These are phyloP conservation scores for Bimastos eiseni DNA, from an alignment of 2,888 invertebrate genomes.

Conservation along the genomic window DNA sequence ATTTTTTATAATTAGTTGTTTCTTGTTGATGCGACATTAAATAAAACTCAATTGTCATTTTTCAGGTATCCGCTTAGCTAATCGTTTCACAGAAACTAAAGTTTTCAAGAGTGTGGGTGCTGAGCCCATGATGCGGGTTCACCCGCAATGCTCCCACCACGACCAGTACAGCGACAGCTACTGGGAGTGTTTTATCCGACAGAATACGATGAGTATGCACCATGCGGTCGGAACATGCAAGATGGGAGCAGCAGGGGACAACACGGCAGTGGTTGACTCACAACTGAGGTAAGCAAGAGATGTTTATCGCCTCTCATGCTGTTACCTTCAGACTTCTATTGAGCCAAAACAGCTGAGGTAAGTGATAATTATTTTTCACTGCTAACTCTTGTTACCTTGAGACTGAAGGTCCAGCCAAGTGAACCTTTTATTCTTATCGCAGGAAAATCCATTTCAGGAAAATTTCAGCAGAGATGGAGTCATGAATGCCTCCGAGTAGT, in stretches of 20 bases:
- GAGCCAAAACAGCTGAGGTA: too few species aligned
- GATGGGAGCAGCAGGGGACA: conserved; percentile 67
- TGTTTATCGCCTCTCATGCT: not conserved
- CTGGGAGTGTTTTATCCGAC: conserved; percentile 44
- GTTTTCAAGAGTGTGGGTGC: conserved; percentile 37
- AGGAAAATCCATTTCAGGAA: too few species aligned
- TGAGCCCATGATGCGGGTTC: conserved; percentile 28
- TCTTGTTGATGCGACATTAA: not conserved
- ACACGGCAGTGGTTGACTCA: conserved; percentile 71
- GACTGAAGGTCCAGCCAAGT: not conserved
- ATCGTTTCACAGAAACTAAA: conserved; percentile 36
- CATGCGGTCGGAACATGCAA: conserved; percentile 78
- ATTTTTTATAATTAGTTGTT: not conserved
- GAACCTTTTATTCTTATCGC: too few species aligned
- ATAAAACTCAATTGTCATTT: not conserved
- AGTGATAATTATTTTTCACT: too few species aligned
- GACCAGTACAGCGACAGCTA: conserved; percentile 40
- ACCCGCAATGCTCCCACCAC: conserved; percentile 42
- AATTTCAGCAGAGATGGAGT: too few species aligned
- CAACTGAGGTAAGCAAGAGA: conserved; percentile 52
- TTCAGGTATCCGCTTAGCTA: conserved; percentile 33
- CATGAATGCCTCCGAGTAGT: too few species aligned
- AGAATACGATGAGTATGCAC: conserved; percentile 62
- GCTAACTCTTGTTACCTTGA: not conserved
- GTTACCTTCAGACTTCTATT: too few species aligned